Evolutionary conservation across 2,797 vertebrate genomes (phyloP), one percentile per base, ranked within the genome.

Genomic region (Sus cebifrons): DNA sequence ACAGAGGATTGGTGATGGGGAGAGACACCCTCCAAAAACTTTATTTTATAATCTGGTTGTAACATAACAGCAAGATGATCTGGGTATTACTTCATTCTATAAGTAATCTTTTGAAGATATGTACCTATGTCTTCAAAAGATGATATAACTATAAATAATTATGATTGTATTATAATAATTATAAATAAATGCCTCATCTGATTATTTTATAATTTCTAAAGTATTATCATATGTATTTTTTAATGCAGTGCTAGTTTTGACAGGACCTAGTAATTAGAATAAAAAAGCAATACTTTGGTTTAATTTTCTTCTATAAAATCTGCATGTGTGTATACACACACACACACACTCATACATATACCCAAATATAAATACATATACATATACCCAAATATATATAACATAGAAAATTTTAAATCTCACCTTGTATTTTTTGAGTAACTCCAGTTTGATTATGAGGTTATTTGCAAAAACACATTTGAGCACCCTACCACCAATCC

Each of bases 381-480:
- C 4, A 52, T 81, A 49, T 75, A 74, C 12, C 60, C 32, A 75
- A 75, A 79, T 74, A 27, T 62, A 67, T 73, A 11, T 79, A 44
- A 58, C 2, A 21, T 17, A 36, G 20, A 93, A 94, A 86, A 89
- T 78, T 96, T 96, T 68, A 94, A 94, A 92, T 71, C 29, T 78
- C 64, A 96, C 44, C 62, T 89, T 86, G 60, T 87, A 27, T 74
- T 91, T 93, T 95, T 73, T 92, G 21, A 92, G 44, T 52, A 94
- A 18, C 58, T 86, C 71, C 86, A 84, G 23, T 94, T 86, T 82
- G 77, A 78, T 90, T 96, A 18, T 95, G 79, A 89, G 74, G 32
- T 83, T 89, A 89, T 82, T 77, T 96, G 52, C 79, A 92, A 86
- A 95, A 94, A 78, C 67, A 87, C 58, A 92, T 92, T 94, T 86